Conservation (phyloP, 2,113 vertebrate species). For the Hippolais icterina region DNA sequence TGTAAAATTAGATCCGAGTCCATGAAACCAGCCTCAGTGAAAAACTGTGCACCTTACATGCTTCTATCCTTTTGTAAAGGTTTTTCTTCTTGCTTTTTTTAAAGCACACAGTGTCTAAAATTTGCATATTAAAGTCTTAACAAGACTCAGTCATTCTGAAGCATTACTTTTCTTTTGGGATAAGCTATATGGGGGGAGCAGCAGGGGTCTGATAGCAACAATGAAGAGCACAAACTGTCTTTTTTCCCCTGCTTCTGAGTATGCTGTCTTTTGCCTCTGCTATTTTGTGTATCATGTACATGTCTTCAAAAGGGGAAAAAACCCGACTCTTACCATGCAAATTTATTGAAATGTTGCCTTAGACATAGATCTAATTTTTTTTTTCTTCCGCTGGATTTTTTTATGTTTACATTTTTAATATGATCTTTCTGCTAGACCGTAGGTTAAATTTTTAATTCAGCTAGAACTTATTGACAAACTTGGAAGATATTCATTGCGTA, state of each 20-base stretch:
- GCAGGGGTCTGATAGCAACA: background rate
- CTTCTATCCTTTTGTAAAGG: background rate
- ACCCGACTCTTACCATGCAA: background rate
- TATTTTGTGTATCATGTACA: background rate
- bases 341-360: background rate
- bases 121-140: background rate
- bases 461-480: background rate
- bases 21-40: background rate
- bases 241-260: background rate
- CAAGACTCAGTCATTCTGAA: background rate
- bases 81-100: background rate
- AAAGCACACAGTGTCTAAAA: background rate
- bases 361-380: background rate
- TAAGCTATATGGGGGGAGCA: background rate
- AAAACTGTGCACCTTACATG: background rate
- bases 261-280: background rate
- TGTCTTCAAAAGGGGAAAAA: background rate
- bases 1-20: background rate
- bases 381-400: background rate
- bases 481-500: background rate
- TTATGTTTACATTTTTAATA: background rate
- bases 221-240: background rate
- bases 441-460: background rate
- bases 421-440: background rate
- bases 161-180: background rate